phyloP scores from a whole-genome alignment of 2,113 vertebrate genomes.

The cat (Felis catus) region F.catus_Fca126_mat1.0 CM031417.1:144428501-144429000 shows the following conservation, averaged over 20 bases:
- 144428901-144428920: neutral
- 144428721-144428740: neutral
- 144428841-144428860: neutral
- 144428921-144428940: neutral
- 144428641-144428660: neutral
- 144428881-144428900: neutral
- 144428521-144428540: conserved; percentile 59
- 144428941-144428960: neutral
- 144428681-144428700: rapidly evolving
- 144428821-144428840: neutral
- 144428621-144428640: neutral
- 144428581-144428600: conserved; percentile 9
- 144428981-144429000: rapidly evolving
- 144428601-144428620: conserved; percentile 52
- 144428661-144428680: rapidly evolving
- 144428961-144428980: neutral
- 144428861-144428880: too few relatives aligned
- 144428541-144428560: conserved; percentile 64
- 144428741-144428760: neutral
- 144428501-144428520: conserved; percentile 53
- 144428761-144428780: neutral
- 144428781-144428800: neutral
- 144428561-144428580: conserved; percentile 54
- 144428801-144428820: neutral
- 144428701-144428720: rapidly evolving